A percentile compares a stretch with the other conserved stretches of the same genome.
phyloP scores from a whole-genome alignment of 2,888 invertebrate species.

The Nasonovia ribisnigri region DNA sequence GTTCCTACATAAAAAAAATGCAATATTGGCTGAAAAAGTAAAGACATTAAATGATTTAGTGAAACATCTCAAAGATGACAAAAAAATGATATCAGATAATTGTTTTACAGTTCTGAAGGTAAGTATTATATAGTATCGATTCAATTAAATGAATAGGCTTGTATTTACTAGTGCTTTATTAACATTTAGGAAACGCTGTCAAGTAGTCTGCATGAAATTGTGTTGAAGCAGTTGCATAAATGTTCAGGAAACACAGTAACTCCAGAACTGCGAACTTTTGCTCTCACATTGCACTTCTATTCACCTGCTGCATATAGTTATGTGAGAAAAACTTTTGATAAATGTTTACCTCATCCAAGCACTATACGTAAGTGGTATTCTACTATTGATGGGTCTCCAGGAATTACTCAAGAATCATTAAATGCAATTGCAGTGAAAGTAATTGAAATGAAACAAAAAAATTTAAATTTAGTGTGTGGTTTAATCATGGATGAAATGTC shows the following conservation, averaged over 20 bases:
- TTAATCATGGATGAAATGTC: neutral
- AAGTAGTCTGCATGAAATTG: neutral
- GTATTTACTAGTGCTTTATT: no score
- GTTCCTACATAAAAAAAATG: no score
- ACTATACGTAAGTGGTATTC: neutral
- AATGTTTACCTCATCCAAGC: conserved; percentile 28
- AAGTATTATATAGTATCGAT: no score
- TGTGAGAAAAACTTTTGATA: conserved; percentile 28
- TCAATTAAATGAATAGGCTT: no score
- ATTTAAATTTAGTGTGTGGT: conserved; percentile 10
- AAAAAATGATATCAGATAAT: neutral
- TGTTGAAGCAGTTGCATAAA: neutral
- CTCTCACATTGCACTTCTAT: conserved; percentile 19
- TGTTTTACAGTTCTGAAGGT: neutral
- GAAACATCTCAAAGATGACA: neutral
- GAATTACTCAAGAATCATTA: neutral
- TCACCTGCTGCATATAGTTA: neutral
- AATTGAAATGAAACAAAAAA: neutral
- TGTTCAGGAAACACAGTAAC: neutral
- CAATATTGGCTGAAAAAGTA: no score
- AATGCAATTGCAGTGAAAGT: neutral
- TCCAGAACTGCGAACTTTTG: neutral
- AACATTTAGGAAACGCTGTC: conserved; percentile 11
- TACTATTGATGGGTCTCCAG: neutral
- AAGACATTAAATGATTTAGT: no score